Percentiles rank a stretch among this genome's conserved stretches.
Evolutionary conservation across 2,113 vertebrate genomes (phyloP).

Genomic region (Crotalus tigris): DNA sequence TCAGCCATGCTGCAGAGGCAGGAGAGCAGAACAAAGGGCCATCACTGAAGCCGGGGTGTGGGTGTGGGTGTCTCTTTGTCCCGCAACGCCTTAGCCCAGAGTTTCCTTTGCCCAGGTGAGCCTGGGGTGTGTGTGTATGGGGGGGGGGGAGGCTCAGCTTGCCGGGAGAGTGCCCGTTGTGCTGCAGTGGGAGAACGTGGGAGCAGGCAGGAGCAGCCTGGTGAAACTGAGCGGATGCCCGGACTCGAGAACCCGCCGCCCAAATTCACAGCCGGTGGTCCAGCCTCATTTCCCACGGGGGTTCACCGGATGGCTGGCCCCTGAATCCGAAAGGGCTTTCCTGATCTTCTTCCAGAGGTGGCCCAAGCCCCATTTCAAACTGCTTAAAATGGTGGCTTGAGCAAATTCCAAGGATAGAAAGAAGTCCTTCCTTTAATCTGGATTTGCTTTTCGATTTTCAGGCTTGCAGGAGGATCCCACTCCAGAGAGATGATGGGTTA

Average conservation of each 20-base stretch:
- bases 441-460: background rate
- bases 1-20: slow-evolving; percentile 78
- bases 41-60: background rate
- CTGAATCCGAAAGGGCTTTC: background rate
- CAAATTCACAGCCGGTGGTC: background rate
- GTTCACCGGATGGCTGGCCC: background rate
- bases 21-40: background rate
- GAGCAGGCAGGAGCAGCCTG: background rate
- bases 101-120: background rate
- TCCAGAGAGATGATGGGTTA: background rate
- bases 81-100: background rate
- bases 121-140: background rate
- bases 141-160: background rate
- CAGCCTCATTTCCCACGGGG: background rate
- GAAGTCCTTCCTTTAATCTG: background rate
- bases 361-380: background rate
- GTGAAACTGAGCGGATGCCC: background rate
- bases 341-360: background rate
- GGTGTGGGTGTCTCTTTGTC: background rate
- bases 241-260: too few relatives aligned
- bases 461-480: background rate
- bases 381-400: background rate
- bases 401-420: background rate
- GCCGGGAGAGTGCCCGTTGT: background rate
- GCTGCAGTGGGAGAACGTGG: background rate